Evolutionary conservation across 1,140 invertebrate genomes (phyloP).

Genomic region (Piezodorus guildinii): DNA sequence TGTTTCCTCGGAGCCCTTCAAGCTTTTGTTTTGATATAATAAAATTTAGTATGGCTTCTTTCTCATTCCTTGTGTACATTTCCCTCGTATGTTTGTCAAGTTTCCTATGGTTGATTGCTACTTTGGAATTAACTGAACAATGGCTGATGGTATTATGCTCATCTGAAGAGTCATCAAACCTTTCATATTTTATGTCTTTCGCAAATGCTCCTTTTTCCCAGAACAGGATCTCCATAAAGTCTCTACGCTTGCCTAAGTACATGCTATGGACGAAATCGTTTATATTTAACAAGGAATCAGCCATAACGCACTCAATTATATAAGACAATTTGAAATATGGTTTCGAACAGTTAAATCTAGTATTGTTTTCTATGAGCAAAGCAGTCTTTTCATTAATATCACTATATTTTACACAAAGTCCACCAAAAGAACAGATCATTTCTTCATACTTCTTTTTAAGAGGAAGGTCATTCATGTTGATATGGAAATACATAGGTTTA

Average conservation of each 20-base stretch:
- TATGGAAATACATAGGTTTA: background rate
- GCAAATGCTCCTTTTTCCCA: background rate
- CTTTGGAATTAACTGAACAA: too few relatives aligned
- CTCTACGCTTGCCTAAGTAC: background rate
- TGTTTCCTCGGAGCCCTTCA: background rate
- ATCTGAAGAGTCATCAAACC: background rate
- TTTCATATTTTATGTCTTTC: background rate
- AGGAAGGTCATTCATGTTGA: background rate
- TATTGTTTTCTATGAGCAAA: background rate
- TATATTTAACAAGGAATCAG: background rate
- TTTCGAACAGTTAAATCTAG: background rate
- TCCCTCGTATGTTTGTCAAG: slow-evolving; percentile 5
- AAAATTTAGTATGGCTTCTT: slow-evolving; percentile 1
- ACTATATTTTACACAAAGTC: background rate
- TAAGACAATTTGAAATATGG: background rate
- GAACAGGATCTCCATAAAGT: background rate
- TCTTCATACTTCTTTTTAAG: background rate
- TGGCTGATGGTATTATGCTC: too few relatives aligned
- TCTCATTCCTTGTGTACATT: background rate
- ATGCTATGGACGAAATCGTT: background rate
- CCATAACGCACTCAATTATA: background rate
- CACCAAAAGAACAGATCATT: background rate
- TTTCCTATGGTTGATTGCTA: background rate
- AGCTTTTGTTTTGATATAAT: background rate
- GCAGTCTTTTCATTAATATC: background rate